Conservation (phyloP, 30 jellyfish, hydroid and myxozoan genomes). For the Euphysa ruthae region DNA sequence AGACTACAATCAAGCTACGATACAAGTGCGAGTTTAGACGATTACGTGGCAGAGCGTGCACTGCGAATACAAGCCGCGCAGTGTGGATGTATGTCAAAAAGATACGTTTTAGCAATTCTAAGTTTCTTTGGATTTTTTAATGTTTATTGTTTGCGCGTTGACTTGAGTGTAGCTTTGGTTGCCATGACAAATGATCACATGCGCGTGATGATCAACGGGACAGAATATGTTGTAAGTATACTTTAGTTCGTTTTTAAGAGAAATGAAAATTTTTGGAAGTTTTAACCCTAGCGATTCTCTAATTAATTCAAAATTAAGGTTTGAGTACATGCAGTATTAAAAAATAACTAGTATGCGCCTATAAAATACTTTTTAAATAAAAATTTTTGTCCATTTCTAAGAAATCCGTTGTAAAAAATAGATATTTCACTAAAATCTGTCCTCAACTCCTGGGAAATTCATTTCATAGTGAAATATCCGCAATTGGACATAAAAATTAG, state of each 20-base stretch:
- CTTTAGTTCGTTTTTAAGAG: not conserved
- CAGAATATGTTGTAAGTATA: slow-evolving; percentile 58
- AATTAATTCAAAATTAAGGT: not conserved
- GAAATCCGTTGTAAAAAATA: too few relatives aligned
- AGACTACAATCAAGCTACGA: not conserved
- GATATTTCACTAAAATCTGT: too few relatives aligned
- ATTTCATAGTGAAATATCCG: too few relatives aligned
- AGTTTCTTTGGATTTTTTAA: slow-evolving; percentile 83
- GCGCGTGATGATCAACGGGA: slow-evolving; percentile 55
- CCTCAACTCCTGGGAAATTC: too few relatives aligned
- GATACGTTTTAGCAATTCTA: slow-evolving; percentile 64
- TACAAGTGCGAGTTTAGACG: slow-evolving; percentile 1
- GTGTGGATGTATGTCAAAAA: slow-evolving; percentile 69
- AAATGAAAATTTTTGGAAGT: too few relatives aligned
- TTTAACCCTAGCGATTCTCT: too few relatives aligned
- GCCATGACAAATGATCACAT: slow-evolving; percentile 91
- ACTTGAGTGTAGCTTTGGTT: slow-evolving; percentile 82
- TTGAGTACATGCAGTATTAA: not conserved
- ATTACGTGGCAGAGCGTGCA: slow-evolving; percentile 8
- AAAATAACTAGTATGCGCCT: too few relatives aligned
- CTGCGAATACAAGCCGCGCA: slow-evolving; percentile 17
- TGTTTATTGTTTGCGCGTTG: slow-evolving; percentile 88
- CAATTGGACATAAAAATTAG: too few relatives aligned
- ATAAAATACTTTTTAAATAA: too few relatives aligned
- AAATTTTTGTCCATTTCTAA: too few relatives aligned